Conservation (phyloP, 2,888 invertebrate species). For the Oligia latruncula region DNA sequence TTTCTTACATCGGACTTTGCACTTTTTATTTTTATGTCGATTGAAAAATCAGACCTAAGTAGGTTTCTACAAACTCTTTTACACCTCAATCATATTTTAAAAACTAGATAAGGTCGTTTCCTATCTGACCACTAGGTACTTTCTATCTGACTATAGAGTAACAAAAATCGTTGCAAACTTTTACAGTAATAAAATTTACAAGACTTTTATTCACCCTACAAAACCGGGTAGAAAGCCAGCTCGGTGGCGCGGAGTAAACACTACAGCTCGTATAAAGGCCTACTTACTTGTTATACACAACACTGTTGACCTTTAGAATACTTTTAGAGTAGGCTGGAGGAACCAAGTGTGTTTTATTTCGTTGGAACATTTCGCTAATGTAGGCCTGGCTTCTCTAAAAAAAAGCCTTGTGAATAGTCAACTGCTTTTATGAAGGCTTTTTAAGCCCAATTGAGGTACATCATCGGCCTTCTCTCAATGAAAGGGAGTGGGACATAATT, state of each 20-base stretch:
- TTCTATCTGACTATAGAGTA: background rate
- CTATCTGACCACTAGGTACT: too few species aligned
- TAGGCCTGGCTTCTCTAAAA: background rate
- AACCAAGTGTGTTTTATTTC: background rate
- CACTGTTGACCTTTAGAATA: constrained; percentile 20
- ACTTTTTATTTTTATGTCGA: too few species aligned
- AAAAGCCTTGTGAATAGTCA: background rate
- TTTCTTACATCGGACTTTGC: too few species aligned
- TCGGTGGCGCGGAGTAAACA: constrained; percentile 25
- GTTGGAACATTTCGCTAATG: constrained; percentile 3
- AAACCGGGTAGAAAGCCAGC: background rate
- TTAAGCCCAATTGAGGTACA: background rate
- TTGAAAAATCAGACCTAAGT: too few species aligned
- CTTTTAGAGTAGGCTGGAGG: constrained; percentile 11
- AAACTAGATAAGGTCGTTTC: too few species aligned
- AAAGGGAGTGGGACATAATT: too few species aligned
- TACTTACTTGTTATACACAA: constrained; percentile 9
- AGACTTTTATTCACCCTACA: background rate
- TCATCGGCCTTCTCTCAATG: too few species aligned
- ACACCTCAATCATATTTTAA: too few species aligned
- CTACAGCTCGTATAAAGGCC: background rate
- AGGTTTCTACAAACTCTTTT: too few species aligned
- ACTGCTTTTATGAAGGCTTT: background rate
- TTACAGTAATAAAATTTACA: background rate
- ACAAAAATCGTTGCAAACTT: background rate